phyloP scores from a whole-genome alignment of 2,797 vertebrate genomes.

The Helicolenus hilgendorfi region DNA sequence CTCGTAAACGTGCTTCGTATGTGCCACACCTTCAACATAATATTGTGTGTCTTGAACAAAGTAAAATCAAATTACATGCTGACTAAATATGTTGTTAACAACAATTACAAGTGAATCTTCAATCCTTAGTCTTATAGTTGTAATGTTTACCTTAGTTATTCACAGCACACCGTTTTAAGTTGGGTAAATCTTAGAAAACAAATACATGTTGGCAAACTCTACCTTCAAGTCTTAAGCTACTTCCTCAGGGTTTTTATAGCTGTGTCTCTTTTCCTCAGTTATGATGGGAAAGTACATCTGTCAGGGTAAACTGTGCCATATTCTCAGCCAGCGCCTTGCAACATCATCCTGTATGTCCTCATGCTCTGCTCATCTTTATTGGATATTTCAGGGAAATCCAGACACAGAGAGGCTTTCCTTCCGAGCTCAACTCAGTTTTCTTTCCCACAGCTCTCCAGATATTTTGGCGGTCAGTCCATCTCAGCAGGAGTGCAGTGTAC shows the following conservation, averaged over 20 bases:
- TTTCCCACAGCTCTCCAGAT: conserved; percentile 41
- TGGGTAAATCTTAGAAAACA: no score
- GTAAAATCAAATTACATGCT: neutral
- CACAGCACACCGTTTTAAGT: neutral
- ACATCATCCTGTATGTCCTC: conserved; percentile 1
- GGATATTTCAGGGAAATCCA: conserved; percentile 24
- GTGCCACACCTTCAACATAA: neutral
- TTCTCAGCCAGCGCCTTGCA: neutral
- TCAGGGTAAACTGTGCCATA: neutral
- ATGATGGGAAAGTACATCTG: neutral
- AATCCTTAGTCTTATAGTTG: neutral
- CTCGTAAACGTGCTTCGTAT: neutral
- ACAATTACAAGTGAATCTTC: neutral
- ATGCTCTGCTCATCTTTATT: conserved; percentile 16
- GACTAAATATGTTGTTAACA: neutral
- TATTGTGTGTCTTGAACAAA: neutral
- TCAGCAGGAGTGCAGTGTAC: conserved; percentile 15
- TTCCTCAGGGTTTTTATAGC: neutral
- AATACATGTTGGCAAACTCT: no score
- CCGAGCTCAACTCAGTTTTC: conserved; percentile 24
- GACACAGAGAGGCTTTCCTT: conserved; percentile 41
- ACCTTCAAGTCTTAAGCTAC: neutral
- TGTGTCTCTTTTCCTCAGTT: neutral
- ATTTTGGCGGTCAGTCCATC: conserved; percentile 19
- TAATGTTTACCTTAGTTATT: neutral